Percentiles rank a stretch among this genome's conserved stretches.
Conservation (phyloP, 2,888 invertebrate species). For the Papilio gigon region DNA sequence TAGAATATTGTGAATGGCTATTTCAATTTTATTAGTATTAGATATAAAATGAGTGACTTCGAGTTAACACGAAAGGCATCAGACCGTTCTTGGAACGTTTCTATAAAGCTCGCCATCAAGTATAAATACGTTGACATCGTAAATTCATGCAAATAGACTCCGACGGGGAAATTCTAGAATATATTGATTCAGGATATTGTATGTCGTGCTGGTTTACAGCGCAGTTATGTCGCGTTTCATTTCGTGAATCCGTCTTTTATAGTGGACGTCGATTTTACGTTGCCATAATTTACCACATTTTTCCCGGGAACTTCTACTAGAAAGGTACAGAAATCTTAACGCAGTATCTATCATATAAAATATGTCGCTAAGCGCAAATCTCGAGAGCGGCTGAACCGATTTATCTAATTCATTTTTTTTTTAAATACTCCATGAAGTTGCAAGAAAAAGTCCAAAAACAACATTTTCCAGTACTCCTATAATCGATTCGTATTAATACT, state of each 20-base stretch:
- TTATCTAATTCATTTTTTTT: too few relatives aligned
- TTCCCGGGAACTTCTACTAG: constrained; percentile 1
- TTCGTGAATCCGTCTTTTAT: constrained; percentile 53
- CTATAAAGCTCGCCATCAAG: constrained; percentile 38
- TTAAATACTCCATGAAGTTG: too few relatives aligned
- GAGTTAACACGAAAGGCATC: constrained; percentile 33
- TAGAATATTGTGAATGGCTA: constrained; percentile 16
- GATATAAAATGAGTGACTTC: constrained; percentile 28
- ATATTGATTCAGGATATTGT: constrained; percentile 59
- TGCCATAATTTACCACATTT: constrained; percentile 39
- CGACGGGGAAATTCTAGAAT: constrained; percentile 50
- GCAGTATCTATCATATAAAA: too few relatives aligned
- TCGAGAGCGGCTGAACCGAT: too few relatives aligned
- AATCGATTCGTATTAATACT: too few relatives aligned
- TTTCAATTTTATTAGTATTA: constrained; percentile 29
- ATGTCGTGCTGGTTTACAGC: constrained; percentile 55
- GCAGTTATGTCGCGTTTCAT: constrained; percentile 54
- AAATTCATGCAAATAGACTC: constrained; percentile 58
- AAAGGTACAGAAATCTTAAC: background rate
- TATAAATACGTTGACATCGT: constrained; percentile 51
- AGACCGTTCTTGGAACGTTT: constrained; percentile 38
- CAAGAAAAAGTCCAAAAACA: too few relatives aligned
- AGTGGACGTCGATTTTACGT: constrained; percentile 39
- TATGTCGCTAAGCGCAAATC: too few relatives aligned
- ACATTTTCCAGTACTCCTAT: too few relatives aligned